Evolutionary conservation across 92 coral and sea anemone species (phyloP), one percentile per base, ranked within the genome.

Genomic region (Zoanthus gigantus): DNA sequence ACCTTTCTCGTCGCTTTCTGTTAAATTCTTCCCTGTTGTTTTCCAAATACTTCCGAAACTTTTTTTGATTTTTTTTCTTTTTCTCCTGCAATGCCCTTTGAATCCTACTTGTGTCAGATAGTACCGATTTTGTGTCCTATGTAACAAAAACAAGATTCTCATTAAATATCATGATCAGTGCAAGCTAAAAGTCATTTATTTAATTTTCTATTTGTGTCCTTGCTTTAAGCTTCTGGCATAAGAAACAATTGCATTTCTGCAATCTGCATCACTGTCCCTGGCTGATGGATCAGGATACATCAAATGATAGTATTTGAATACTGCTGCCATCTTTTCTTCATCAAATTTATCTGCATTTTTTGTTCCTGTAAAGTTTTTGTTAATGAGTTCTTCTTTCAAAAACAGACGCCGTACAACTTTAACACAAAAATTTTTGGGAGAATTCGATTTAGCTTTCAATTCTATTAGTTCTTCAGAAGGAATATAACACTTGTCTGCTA

Each of bases 281-380:
- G 56, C 12, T 16, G 12, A 15, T 15, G 53, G 32, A 18, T 42
- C 57, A 37, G 53, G 57, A 9, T 73, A 73, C 77, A 73, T 15
- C 9, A 73, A 0, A 42, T 73, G 12, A 47, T 45, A 73, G 5
- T 73, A 73, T 7, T 12, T 48, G 44, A 73, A 16, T 10, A 73
- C 77, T 4, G 31, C 29, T 44, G 54, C 54, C 77, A 73, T 73
- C 57, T 73, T 73, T 1, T 44, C 30, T 69, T 69, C 0, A 3
- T 29, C 74, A 69, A 69, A 30, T 23, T 69, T 69, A 5, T 29
- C 74, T 29, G 74, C 74, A 69, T 69, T 69, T 69, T 69, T 69
- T 13, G 74, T 1, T 29, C 74, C 74, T 29, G 46, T 69, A 31
- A 69, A 67, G 10, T 69, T 69, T 69, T 69, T 31, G 45, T 69